Base-by-base conservation (phyloP, 2,888 invertebrate species). In the Deilephila elpenor region DNA sequence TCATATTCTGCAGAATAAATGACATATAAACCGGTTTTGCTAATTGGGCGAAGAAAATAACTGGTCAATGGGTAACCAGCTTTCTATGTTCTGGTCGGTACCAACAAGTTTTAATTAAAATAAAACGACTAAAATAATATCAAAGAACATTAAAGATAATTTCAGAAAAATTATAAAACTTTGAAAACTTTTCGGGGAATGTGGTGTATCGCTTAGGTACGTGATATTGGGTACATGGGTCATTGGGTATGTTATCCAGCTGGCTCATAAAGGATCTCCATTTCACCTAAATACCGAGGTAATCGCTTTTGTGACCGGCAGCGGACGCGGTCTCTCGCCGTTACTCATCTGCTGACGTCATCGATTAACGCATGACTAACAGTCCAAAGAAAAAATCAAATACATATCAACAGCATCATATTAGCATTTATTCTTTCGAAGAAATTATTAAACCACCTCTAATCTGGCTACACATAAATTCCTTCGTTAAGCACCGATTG, bases 331-430 rank as follows among this genome's bases (percentile, higher is more conserved):
- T 83, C 81, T 86, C 85, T 81, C 74, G 80, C 79, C 87, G 85
- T 93, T 93, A 93, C 91, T 93, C 93, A 93, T 84, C 81, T 78
- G 78, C 77, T 93, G 93, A 93, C 93, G 93, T 94, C 93, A 93
- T 78, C 87, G 84, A 90, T 91, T 89, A 88, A 86, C 83, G 86
- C 81, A 86, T 93, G 93, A 93, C 87, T 92, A 91, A 93, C 84
- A 85, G 83, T 85, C 84, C 82, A 77, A 84, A 84, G 78, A 84
- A 90, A 89, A 89, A 91, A 89, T 86, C 85, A 80, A 59, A 60
- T 59, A 59, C 59, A 60, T 44, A 60, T 14, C 62, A 72, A 19
- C 32, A 53, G 20, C 37, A 37, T 67, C 29, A 20, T 25, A 32
- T 14, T 32, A 51, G 25, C 25, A 19, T 59, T 61, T 60, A n/a